Conservation (phyloP, 2,888 invertebrate species). For the Boloria selene region DNA sequence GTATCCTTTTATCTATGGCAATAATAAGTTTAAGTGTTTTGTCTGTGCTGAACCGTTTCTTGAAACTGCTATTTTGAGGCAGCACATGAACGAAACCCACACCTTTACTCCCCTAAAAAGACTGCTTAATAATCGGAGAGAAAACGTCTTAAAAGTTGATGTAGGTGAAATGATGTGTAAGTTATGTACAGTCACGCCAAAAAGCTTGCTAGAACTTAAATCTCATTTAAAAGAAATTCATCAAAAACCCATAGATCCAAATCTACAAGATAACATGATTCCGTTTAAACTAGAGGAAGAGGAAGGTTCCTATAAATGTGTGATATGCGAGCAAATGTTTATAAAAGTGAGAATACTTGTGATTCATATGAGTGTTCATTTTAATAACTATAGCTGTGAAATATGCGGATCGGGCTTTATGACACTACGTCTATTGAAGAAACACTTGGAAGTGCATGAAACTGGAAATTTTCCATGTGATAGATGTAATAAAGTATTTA, state of each 20-base stretch:
- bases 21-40: constrained; percentile 76
- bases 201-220: constrained; percentile 59
- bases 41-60: constrained; percentile 70
- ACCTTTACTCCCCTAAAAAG: constrained; percentile 64
- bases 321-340: constrained; percentile 66
- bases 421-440: constrained; percentile 70
- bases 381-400: constrained; percentile 76
- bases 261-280: constrained; percentile 72
- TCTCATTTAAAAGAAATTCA: constrained; percentile 64
- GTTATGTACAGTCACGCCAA: constrained; percentile 55
- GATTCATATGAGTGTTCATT: constrained; percentile 77
- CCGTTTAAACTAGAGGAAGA: constrained; percentile 64
- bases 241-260: constrained; percentile 62
- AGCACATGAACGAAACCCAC: constrained; percentile 65
- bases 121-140: constrained; percentile 67
- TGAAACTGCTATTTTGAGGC: constrained; percentile 59
- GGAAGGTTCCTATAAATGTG: constrained; percentile 64
- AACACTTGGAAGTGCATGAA: constrained; percentile 74
- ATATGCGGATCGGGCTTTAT: constrained; percentile 75
- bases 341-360: constrained; percentile 72
- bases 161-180: constrained; percentile 66
- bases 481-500: constrained; percentile 67
- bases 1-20: constrained; percentile 73
- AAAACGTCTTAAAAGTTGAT: constrained; percentile 72
- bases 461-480: constrained; percentile 72